Evolutionary conservation across 2,113 vertebrate genomes (phyloP).

Genomic region (Felis catus): F.catus_Fca126_mat1.0 CM031413.1:128356501-128357000

Average conservation of each 20-base stretch:
- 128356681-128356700: background rate
- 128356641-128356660: background rate
- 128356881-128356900: conserved; percentile 71
- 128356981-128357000: conserved; percentile 24
- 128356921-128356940: conserved; percentile 61
- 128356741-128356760: conserved; percentile 60
- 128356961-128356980: conserved; percentile 49
- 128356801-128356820: conserved; percentile 57
- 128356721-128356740: conserved; percentile 9
- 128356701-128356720: conserved; percentile 1
- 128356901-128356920: conserved; percentile 64
- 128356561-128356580: background rate
- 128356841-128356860: conserved; percentile 57
- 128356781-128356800: conserved; percentile 39
- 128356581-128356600: background rate
- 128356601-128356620: background rate
- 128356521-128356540: background rate
- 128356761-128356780: conserved; percentile 59
- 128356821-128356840: conserved; percentile 62
- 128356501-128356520: background rate
- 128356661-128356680: background rate
- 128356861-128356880: conserved; percentile 57
- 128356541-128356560: conserved; percentile 11
- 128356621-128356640: background rate
- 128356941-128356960: conserved; percentile 18